Evolutionary conservation across 2,888 invertebrate species (phyloP).

Genomic region (Watsonalla binaria): DNA sequence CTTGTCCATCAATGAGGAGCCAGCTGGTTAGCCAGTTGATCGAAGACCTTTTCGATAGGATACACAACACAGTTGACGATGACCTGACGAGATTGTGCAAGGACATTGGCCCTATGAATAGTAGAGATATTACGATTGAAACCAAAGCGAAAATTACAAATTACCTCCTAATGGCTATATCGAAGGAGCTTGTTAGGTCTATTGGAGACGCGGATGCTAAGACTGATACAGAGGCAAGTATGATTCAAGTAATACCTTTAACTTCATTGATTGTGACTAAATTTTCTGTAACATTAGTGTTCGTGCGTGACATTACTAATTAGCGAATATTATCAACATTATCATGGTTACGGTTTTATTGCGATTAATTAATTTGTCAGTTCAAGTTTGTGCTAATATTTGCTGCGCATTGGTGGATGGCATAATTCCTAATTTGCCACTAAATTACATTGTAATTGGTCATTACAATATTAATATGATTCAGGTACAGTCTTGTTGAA

Average conservation of each 20-base stretch:
- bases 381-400: background rate
- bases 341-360: constrained; percentile 41
- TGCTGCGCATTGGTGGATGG: background rate
- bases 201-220: constrained; percentile 74
- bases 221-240: constrained; percentile 74
- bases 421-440: background rate
- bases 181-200: constrained; percentile 72
- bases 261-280: constrained; percentile 53
- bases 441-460: no score
- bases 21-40: constrained; percentile 70
- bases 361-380: constrained; percentile 5
- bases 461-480: no score
- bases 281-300: constrained; percentile 39
- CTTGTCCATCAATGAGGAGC: constrained; percentile 68
- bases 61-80: constrained; percentile 63
- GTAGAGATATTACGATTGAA: constrained; percentile 53
- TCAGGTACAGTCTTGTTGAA: no score
- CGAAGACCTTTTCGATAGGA: constrained; percentile 68
- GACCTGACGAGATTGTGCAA: constrained; percentile 62
- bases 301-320: constrained; percentile 34
- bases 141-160: constrained; percentile 74
- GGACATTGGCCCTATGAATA: constrained; percentile 50
- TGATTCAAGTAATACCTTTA: constrained; percentile 25
- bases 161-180: constrained; percentile 75
- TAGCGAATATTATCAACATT: constrained; percentile 28